phyloP scores from a whole-genome alignment of 1,140 invertebrate species.

The Chrysoperla carnea region DNA sequence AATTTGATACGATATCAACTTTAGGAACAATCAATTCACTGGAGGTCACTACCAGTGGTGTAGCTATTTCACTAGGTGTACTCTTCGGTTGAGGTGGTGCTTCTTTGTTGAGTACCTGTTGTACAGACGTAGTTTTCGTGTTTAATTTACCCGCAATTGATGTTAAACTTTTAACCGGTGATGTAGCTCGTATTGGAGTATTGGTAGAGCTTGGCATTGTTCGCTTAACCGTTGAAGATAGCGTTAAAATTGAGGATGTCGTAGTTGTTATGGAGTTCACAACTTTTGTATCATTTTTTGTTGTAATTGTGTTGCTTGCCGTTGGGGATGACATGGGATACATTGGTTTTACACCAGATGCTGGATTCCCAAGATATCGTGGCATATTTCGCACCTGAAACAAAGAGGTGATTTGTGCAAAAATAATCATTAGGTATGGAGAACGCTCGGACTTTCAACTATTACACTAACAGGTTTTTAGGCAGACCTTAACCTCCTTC shows the following conservation, averaged over 20 bases:
- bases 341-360: conserved; percentile 40
- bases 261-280: background rate
- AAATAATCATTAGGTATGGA: too few species aligned
- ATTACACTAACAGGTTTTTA: conserved; percentile 27
- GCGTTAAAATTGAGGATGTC: background rate
- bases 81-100: background rate
- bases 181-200: background rate
- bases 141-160: background rate
- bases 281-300: background rate
- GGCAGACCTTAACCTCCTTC: conserved; percentile 11
- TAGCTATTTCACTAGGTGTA: background rate
- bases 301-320: background rate
- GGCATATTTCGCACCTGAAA: conserved; percentile 27
- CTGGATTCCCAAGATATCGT: conserved; percentile 37
- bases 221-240: background rate
- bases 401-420: too few species aligned
- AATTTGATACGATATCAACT: background rate
- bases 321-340: conserved; percentile 25
- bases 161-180: background rate
- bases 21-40: background rate
- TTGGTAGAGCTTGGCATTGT: background rate
- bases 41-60: background rate
- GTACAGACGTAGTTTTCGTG: background rate
- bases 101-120: background rate
- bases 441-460: conserved; percentile 36